Evolutionary conservation across 53 echinoderm and acorn worm genomes (phyloP), one percentile per base, ranked within the genome.

Genomic region (Apostichopus leukothele): DNA sequence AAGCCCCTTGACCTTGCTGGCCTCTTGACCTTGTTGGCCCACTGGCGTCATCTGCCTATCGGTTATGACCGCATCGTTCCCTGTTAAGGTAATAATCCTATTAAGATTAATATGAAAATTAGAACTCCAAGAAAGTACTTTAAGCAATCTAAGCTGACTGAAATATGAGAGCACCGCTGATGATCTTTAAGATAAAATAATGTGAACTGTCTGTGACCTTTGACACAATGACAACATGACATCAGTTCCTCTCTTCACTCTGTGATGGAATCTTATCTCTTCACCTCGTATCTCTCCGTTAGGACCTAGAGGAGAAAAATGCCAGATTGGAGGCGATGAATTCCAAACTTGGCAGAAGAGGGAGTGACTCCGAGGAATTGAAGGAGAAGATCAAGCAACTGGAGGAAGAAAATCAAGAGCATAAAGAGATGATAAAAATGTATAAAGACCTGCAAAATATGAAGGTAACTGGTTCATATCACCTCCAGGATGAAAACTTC

Each of bases 391-490:
- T 96, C 16, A 61, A 73, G 50, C 92, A 93, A 75, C 92, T 98
- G 6, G 93, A 98, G 75, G 84, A 90, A 51, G 91, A 96, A 86
- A 91, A 83, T n/a, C 73, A 80, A 60, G 94, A 68, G 14, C 90
- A 96, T 22, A 55, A 75, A 10, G 95, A 98, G 89, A 96, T 92
- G 79, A 94, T 93, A 52, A 92, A 98, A 78, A 23, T 88, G 1
- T 83, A 92, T 74, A 51, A 96, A 66, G 98, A 98, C 73, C 91
- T 90, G 79, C 90, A 94, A 88, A 93, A 94, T 57, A 66, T 98
- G 76, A 94, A 98, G 93, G 98, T 98, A 84, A 51, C 60, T 86
- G 5, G 5, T 57, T 57, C 57, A 57, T 57, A 7, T 57, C 7
- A 7, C 57, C 57, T 57, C 57, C 57, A 7, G 9, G 7, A 7